Evolutionary conservation across 2,888 invertebrate genomes (phyloP).

Genomic region (Panopea generosa): DNA sequence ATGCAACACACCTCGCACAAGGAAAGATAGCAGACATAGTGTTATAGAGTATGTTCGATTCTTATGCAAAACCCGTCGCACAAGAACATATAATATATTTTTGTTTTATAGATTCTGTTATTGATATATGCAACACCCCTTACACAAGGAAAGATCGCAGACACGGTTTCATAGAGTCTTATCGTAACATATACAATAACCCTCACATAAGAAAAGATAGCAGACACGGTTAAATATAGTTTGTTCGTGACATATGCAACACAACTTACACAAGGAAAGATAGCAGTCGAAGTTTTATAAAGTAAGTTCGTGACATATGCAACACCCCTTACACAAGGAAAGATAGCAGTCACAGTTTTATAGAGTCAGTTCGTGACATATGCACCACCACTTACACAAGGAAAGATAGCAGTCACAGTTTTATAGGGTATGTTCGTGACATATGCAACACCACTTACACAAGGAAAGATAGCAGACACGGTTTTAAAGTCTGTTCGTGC

Average conservation of each 20-base stretch:
- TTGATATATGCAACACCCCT: conserved; percentile 2
- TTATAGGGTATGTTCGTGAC: conserved; percentile 1
- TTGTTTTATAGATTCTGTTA: conserved; percentile 3
- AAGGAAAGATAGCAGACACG: conserved; percentile 1
- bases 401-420: conserved; percentile 1
- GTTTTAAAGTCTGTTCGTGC: not conserved
- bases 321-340: conserved; percentile 1
- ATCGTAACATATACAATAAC: conserved; percentile 3
- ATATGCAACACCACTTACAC: not conserved
- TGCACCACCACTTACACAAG: not conserved
- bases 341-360: not conserved
- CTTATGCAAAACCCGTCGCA: too few species aligned
- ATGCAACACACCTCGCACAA: too few species aligned
- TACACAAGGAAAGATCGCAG: conserved; percentile 1
- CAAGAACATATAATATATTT: too few species aligned
- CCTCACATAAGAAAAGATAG: conserved; percentile 2
- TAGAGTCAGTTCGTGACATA: conserved; percentile 1
- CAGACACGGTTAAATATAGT: not conserved
- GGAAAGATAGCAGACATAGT: too few species aligned
- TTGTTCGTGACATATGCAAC: not conserved
- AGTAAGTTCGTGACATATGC: not conserved
- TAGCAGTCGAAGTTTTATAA: not conserved
- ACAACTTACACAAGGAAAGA: not conserved
- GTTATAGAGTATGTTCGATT: too few species aligned
- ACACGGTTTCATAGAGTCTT: conserved; percentile 3